Percentiles rank a stretch among this genome's conserved stretches.
phyloP scores from a whole-genome alignment of 2,797 vertebrate genomes.

The Cheirogaleus major region DNA sequence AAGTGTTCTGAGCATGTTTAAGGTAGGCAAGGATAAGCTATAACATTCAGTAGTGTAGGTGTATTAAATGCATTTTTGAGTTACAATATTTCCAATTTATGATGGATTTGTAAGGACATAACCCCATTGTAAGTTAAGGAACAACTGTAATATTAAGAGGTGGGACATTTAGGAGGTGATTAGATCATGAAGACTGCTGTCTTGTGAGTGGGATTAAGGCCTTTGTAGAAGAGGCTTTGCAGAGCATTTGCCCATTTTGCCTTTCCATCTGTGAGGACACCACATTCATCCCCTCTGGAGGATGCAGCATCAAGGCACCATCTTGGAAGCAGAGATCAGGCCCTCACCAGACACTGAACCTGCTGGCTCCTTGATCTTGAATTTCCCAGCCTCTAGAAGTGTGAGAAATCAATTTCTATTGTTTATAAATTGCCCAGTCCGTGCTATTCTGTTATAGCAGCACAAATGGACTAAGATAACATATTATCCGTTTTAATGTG shows the following conservation, averaged over 20 bases:
- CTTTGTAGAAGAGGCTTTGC: neutral
- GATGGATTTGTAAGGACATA: neutral
- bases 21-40: neutral
- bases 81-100: neutral
- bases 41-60: neutral
- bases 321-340: neutral
- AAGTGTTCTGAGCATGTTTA: neutral
- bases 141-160: neutral
- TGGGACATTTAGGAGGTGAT: neutral
- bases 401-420: neutral
- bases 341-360: neutral
- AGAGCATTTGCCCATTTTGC: neutral
- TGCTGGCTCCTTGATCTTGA: neutral
- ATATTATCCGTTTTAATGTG: neutral
- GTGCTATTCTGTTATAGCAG: neutral
- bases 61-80: neutral
- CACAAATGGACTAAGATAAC: neutral
- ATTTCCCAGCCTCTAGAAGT: neutral
- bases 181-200: neutral
- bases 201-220: neutral
- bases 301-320: neutral
- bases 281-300: neutral
- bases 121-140: neutral
- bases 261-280: neutral
- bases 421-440: neutral